Conservation (phyloP, 2,113 vertebrate genomes). For the Phrynocephalus versicolor region DNA sequence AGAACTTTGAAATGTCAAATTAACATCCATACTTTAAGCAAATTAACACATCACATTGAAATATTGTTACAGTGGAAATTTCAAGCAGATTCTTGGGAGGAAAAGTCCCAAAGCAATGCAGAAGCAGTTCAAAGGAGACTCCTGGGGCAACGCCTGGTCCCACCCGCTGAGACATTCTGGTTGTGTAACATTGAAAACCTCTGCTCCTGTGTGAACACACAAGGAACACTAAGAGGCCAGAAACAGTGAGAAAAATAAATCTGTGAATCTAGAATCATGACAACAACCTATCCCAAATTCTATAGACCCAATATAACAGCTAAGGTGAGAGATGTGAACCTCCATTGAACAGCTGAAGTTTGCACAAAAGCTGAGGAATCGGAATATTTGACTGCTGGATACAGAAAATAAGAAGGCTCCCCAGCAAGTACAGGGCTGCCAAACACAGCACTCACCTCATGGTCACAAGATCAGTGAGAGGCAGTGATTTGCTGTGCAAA, state of each 20-base stretch:
- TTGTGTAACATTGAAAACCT: too few species aligned
- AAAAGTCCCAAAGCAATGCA: not conserved
- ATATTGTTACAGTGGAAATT: not conserved
- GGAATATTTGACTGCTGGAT: not conserved
- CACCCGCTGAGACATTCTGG: too few species aligned
- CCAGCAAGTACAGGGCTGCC: slow-evolving; percentile 3
- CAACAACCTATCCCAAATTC: not conserved
- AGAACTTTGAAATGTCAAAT: not conserved
- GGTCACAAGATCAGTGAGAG: not conserved
- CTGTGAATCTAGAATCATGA: not conserved
- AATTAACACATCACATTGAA: not conserved
- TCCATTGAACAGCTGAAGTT: not conserved
- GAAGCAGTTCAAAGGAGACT: not conserved
- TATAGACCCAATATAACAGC: not conserved
- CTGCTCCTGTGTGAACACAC: not conserved
- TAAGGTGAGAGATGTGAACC: not conserved
- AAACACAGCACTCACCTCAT: not conserved
- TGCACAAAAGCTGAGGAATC: not conserved
- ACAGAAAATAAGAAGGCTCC: slow-evolving; percentile 4
- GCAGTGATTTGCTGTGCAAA: not conserved
- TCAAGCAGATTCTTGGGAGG: not conserved
- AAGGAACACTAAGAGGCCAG: not conserved
- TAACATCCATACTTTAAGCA: not conserved
- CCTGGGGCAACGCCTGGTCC: not conserved
- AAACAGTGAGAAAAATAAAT: not conserved